Conservation (phyloP, 2,888 invertebrate genomes). For the Lottia scabra region DNA sequence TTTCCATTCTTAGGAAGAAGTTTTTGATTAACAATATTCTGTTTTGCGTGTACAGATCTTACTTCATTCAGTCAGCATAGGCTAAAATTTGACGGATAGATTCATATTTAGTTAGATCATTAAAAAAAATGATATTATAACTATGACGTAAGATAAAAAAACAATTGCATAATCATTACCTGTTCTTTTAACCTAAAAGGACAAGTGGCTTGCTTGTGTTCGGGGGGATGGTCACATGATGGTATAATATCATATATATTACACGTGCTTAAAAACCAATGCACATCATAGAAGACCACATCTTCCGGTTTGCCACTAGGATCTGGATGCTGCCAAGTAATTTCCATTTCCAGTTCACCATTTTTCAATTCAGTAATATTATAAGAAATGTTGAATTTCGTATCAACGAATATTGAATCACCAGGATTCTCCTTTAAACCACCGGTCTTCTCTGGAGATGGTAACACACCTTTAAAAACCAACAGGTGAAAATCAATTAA, state of each 20-base stretch:
- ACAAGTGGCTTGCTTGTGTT: conserved; percentile 26
- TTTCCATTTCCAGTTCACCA: conserved; percentile 18
- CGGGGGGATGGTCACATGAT: conserved; percentile 34
- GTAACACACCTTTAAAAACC: not conserved
- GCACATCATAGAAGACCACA: conserved; percentile 26
- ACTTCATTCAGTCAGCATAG: no score
- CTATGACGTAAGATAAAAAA: no score
- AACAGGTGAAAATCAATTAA: no score
- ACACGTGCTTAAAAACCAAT: conserved; percentile 41
- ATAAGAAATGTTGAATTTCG: conserved; percentile 25
- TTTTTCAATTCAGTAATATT: conserved; percentile 23
- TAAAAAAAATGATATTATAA: no score
- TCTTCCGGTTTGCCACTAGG: not conserved
- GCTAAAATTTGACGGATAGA: no score
- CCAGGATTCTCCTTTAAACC: not conserved
- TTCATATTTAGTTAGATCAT: no score
- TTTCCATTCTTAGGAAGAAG: no score
- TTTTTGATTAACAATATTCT: no score
- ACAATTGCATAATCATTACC: no score
- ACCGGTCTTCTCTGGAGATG: not conserved
- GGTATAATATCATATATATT: conserved; percentile 28
- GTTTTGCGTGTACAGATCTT: no score
- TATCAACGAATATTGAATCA: not conserved
- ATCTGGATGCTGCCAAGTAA: conserved; percentile 30
- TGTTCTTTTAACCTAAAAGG: not conserved